phyloP scores from a whole-genome alignment of 2,113 vertebrate genomes.

The Cavia aperea region DNA sequence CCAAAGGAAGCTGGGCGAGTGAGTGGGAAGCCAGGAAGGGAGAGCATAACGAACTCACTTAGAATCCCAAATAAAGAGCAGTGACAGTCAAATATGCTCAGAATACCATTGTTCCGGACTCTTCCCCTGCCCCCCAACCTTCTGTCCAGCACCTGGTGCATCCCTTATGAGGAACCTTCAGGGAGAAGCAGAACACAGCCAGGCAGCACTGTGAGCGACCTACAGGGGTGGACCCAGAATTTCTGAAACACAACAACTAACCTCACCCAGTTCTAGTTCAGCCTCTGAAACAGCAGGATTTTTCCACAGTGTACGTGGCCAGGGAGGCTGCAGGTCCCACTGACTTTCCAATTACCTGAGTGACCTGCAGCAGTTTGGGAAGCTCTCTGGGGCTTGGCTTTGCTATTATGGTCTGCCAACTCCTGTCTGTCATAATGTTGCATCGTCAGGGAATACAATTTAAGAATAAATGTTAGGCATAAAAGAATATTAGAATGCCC shows the following conservation, averaged over 20 bases:
- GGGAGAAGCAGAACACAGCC: not conserved
- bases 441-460: not conserved
- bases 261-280: not conserved
- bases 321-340: not conserved
- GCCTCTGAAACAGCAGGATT: not conserved
- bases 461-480: not conserved
- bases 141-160: accelerated
- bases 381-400: not conserved
- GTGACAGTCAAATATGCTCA: not conserved
- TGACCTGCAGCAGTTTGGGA: too few relatives aligned
- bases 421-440: not conserved
- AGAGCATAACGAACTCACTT: not conserved
- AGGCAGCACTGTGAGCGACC: not conserved
- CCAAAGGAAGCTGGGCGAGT: not conserved
- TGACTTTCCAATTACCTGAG: accelerated
- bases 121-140: not conserved
- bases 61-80: not conserved
- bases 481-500: too few relatives aligned
- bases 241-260: not conserved
- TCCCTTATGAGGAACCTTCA: not conserved
- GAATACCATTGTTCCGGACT: too few relatives aligned
- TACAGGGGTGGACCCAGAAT: accelerated
- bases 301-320: accelerated
- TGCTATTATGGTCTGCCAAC: accelerated
- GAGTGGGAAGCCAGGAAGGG: too few relatives aligned